A percentile compares a stretch with the other conserved stretches of the same genome.
Conservation (phyloP, 2,888 invertebrate species). For the Drosophila multiciliata region DNA sequence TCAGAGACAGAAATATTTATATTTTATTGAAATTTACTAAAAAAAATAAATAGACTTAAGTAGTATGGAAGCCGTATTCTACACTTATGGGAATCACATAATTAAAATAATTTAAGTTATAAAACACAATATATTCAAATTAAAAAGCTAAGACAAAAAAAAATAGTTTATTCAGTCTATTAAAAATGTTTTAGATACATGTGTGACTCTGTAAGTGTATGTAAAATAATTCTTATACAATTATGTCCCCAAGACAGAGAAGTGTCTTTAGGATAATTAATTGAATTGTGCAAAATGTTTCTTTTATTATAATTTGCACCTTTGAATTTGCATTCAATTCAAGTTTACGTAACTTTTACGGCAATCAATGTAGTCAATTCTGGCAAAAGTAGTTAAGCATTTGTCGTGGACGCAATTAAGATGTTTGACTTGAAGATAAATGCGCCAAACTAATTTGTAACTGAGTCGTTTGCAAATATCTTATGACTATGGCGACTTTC, state of each 20-base stretch:
- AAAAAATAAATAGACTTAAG: not conserved
- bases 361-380: slow-evolving; percentile 13
- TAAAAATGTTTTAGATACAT: too few relatives aligned
- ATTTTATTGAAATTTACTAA: not conserved
- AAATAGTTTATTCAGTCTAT: too few relatives aligned
- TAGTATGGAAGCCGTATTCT: not conserved
- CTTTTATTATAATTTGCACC: not conserved
- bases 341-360: slow-evolving; percentile 13
- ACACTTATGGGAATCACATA: too few relatives aligned
- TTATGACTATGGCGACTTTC: slow-evolving; percentile 55
- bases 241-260: not conserved
- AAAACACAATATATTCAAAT: not conserved
- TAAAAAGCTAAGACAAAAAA: not conserved
- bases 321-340: slow-evolving; percentile 27
- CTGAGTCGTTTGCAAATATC: slow-evolving; percentile 49
- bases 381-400: slow-evolving; percentile 24
- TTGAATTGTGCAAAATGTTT: not conserved
- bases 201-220: not conserved
- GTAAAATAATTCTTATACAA: not conserved
- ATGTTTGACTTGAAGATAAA: slow-evolving; percentile 42
- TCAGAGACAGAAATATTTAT: not conserved
- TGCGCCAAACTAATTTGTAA: slow-evolving; percentile 44
- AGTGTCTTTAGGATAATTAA: not conserved
- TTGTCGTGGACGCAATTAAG: slow-evolving; percentile 51
- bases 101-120: not conserved